Evolutionary conservation across 2,113 vertebrate genomes (phyloP).

Genomic region (Enhydra lutris): DNA sequence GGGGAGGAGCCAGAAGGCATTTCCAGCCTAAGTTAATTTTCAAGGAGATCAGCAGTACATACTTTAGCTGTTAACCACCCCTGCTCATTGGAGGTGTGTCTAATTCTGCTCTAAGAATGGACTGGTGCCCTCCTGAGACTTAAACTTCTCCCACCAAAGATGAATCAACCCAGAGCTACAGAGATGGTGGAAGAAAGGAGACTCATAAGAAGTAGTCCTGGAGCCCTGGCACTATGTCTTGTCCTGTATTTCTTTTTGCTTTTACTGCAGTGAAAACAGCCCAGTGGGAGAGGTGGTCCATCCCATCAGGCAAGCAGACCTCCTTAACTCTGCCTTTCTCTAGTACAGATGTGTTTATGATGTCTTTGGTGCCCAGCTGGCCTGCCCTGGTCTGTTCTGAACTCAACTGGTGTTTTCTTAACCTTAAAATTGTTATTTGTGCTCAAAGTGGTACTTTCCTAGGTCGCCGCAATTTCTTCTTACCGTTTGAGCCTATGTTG

Average conservation of each 20-base stretch:
- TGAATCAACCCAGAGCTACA: background rate
- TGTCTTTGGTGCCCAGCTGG: background rate
- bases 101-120: background rate
- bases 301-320: background rate
- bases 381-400: background rate
- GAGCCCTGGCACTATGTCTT: background rate
- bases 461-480: background rate
- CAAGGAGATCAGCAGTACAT: background rate
- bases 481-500: background rate
- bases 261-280: background rate
- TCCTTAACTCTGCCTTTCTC: background rate
- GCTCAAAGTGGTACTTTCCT: background rate
- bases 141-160: background rate
- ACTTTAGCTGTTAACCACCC: background rate
- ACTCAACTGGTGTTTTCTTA: background rate
- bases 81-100: fast-evolving
- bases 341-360: background rate
- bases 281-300: background rate
- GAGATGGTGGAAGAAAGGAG: background rate
- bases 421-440: background rate
- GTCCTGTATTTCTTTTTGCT: background rate
- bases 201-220: background rate
- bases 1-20: background rate
- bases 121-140: background rate
- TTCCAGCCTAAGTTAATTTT: background rate